These are phyloP conservation scores for Brachionus rotundiformis DNA, from an alignment of 1,140 invertebrate species.

Conservation along the genomic window DNA sequence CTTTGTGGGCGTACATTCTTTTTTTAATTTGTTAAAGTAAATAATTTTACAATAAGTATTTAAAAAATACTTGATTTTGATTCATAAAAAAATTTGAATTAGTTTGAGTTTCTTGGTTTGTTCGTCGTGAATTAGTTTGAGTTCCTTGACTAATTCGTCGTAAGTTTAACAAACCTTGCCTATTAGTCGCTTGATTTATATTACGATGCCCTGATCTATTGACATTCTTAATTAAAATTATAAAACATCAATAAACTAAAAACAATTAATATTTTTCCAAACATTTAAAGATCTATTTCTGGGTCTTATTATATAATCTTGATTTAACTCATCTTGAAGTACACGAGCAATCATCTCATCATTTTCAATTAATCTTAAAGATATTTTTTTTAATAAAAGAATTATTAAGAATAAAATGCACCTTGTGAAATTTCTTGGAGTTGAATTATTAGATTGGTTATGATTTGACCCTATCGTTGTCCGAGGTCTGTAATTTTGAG, in stretches of 20 bases:
- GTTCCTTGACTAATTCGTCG: neutral
- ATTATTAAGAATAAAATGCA: too few species aligned
- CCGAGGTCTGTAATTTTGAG: too few species aligned
- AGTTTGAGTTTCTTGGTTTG: neutral
- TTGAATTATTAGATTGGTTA: too few species aligned
- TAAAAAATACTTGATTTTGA: neutral
- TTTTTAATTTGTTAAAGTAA: neutral
- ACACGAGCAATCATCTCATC: neutral
- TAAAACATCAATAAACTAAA: too few species aligned
- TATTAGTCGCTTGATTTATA: neutral
- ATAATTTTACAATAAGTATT: too few species aligned
- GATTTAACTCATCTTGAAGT: constrained; percentile 3
- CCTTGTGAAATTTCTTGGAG: too few species aligned
- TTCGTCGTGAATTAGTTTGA: neutral
- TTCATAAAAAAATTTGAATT: neutral
- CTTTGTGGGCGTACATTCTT: neutral
- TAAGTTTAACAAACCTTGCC: too few species aligned
- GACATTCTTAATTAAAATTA: too few species aligned
- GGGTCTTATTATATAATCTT: too few species aligned
- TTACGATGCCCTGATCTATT: too few species aligned
- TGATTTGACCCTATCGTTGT: too few species aligned
- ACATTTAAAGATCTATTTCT: neutral
- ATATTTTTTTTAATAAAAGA: neutral
- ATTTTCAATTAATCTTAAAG: neutral
- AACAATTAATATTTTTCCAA: too few species aligned